Conservation (phyloP, 2,888 invertebrate genomes). For the Oscheius myriophilus region DNA sequence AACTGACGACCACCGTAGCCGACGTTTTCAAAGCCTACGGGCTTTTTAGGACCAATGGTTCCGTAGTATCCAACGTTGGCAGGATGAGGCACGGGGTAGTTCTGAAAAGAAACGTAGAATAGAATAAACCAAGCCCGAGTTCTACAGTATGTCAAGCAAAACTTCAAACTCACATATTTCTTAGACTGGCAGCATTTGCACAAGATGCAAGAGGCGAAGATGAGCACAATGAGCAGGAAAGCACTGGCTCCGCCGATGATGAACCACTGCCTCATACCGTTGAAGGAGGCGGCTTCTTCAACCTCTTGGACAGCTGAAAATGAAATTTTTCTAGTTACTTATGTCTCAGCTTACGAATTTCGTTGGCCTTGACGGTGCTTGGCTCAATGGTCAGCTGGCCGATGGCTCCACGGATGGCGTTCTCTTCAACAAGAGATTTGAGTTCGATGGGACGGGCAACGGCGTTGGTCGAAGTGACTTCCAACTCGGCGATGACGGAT, state of each 20-base stretch:
- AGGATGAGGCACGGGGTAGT: constrained; percentile 12
- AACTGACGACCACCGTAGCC: constrained; percentile 56
- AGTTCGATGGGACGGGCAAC: constrained; percentile 51
- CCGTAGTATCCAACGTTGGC: constrained; percentile 34
- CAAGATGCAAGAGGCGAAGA: constrained; percentile 39
- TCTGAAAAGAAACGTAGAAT: too few species aligned
- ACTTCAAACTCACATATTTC: constrained; percentile 37
- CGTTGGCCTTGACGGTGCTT: constrained; percentile 50
- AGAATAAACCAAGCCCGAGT: too few species aligned
- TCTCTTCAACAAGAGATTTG: constrained; percentile 54
- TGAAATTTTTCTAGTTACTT: background rate
- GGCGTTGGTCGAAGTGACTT: constrained; percentile 39
- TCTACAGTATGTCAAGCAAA: too few species aligned
- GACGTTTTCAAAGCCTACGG: constrained; percentile 57
- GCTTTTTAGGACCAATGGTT: constrained; percentile 33
- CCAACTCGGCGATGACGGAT: constrained; percentile 54
- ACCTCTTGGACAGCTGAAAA: constrained; percentile 13
- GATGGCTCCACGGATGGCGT: constrained; percentile 52
- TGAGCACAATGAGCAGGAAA: constrained; percentile 34
- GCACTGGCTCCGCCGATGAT: constrained; percentile 29
- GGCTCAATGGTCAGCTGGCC: constrained; percentile 53
- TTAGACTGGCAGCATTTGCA: constrained; percentile 42
- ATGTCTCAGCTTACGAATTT: constrained; percentile 39
- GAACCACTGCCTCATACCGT: constrained; percentile 1
- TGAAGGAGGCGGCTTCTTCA: constrained; percentile 17